Conservation (phyloP, 2,888 invertebrate genomes). For the Dexiosoma caninum region DNA sequence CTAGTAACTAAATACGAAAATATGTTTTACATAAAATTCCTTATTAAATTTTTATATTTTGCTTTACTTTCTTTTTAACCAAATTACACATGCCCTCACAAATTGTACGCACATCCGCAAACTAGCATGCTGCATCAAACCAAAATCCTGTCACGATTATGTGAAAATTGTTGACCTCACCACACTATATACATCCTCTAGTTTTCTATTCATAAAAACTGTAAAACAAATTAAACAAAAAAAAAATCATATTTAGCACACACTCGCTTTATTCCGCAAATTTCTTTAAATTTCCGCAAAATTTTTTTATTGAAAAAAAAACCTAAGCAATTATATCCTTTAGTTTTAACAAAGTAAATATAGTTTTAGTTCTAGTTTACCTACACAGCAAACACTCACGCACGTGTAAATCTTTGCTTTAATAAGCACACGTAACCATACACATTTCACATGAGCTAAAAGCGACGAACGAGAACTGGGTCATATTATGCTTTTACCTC, state of each 20-base stretch:
- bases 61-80: no score
- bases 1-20: not conserved
- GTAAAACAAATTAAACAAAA: not conserved
- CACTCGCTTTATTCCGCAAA: constrained; percentile 1
- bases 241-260: constrained; percentile 17
- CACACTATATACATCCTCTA: not conserved
- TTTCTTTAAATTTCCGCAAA: constrained; percentile 51
- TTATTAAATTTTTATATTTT: no score
- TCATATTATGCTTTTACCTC: constrained; percentile 63
- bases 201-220: constrained; percentile 16
- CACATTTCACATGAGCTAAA: no score
- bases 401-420: no score
- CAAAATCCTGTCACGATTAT: not conserved
- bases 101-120: not conserved
- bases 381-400: not conserved
- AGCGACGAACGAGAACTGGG: constrained; percentile 58
- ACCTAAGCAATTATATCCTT: constrained; percentile 45
- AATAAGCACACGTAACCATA: not conserved
- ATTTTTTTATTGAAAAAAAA: constrained; percentile 18
- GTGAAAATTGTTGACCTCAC: constrained; percentile 21
- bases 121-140: not conserved
- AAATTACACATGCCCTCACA: not conserved
- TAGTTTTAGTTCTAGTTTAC: not conserved
- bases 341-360: constrained; percentile 36
- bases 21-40: not conserved